Conservation (phyloP, 2,113 vertebrate genomes). For the Chinchilla lanigera region DNA sequence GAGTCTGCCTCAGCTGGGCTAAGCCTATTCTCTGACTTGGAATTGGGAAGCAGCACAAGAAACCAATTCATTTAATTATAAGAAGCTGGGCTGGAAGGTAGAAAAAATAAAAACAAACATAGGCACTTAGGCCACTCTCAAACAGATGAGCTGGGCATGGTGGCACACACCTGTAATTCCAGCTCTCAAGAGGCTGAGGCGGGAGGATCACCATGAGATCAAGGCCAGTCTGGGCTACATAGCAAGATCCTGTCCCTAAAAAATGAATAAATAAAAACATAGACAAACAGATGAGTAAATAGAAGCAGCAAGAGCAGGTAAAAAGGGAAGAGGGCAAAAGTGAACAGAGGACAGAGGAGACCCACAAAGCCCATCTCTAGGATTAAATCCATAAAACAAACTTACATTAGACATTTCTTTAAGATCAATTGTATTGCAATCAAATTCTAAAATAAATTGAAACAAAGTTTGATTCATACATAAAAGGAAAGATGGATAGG, state of each 20-base stretch:
- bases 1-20: background rate
- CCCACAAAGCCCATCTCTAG: background rate
- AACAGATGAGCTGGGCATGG: background rate
- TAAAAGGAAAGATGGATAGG: background rate
- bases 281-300: background rate
- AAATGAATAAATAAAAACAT: background rate
- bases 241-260: background rate
- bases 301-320: background rate
- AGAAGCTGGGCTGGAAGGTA: background rate
- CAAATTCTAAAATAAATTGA: background rate
- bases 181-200: background rate
- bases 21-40: background rate
- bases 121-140: background rate
- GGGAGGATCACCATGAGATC: background rate
- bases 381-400: background rate
- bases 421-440: background rate
- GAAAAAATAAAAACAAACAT: slow-evolving; percentile 9
- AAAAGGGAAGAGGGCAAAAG: background rate
- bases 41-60: background rate
- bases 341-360: background rate
- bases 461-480: background rate
- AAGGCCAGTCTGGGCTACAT: background rate
- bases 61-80: background rate
- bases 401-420: background rate
- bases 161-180: background rate